Conservation (phyloP, 1,140 invertebrate genomes). For the Amphibalanus amphitrite region DNA sequence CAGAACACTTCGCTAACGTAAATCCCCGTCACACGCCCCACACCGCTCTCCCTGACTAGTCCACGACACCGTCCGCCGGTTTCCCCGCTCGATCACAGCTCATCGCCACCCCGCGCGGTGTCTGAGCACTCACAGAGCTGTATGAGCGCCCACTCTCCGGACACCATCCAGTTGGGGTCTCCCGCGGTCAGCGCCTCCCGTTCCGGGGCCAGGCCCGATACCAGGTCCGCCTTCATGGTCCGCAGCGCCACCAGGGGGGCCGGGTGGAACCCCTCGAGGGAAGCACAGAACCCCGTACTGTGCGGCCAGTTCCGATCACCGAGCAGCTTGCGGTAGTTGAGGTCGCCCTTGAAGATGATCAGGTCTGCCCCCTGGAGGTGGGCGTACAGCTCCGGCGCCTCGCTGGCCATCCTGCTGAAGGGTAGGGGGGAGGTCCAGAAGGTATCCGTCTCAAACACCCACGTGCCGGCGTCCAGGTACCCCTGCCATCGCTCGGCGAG, state of each 20-base stretch:
- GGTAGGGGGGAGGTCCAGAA: conserved; percentile 80
- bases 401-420: conserved; percentile 54
- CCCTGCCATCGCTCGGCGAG: conserved; percentile 37
- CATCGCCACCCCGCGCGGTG: neutral
- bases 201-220: conserved; percentile 50
- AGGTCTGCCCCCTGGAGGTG: conserved; percentile 48
- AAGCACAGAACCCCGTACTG: conserved; percentile 44
- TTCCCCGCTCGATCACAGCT: neutral
- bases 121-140: neutral
- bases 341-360: conserved; percentile 85
- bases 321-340: conserved; percentile 88
- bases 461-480: conserved; percentile 30
- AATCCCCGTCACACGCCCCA: too few relatives aligned
- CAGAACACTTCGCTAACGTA: too few relatives aligned
- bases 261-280: conserved; percentile 64
- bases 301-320: conserved; percentile 71
- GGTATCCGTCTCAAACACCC: conserved; percentile 33
- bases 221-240: conserved; percentile 79
- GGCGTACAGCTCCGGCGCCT: conserved; percentile 47
- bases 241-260: conserved; percentile 62
- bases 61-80: too few relatives aligned
- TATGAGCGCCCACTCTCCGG: neutral
- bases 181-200: conserved; percentile 13
- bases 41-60: too few relatives aligned
- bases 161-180: neutral